phyloP scores from a whole-genome alignment of 1,140 invertebrate species.

The Ericerus pela region DNA sequence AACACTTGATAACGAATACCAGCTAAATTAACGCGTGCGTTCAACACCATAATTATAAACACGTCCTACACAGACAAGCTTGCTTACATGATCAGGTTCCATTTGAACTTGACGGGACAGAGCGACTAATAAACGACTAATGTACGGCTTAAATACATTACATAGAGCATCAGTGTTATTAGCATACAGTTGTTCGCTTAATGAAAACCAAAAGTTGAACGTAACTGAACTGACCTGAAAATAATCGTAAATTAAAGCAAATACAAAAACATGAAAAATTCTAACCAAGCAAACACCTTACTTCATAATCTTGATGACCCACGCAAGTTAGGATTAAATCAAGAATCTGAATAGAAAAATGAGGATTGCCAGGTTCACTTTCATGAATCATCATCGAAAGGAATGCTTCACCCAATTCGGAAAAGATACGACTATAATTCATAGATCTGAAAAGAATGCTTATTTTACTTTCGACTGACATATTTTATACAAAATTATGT shows the following conservation, averaged over 20 bases:
- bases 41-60: too few relatives aligned
- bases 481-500: constrained; percentile 35
- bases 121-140: constrained; percentile 72
- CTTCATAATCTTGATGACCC: constrained; percentile 93
- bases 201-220: constrained; percentile 90
- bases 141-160: constrained; percentile 69
- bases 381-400: constrained; percentile 61
- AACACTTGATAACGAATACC: too few relatives aligned
- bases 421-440: constrained; percentile 90
- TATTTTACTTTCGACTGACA: constrained; percentile 10
- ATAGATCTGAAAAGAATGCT: constrained; percentile 44
- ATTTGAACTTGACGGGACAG: constrained; percentile 77
- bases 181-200: constrained; percentile 88
- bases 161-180: constrained; percentile 65
- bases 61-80: too few relatives aligned
- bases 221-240: constrained; percentile 85
- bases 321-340: constrained; percentile 83
- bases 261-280: neutral
- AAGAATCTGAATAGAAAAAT: constrained; percentile 72
- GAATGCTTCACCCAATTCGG: constrained; percentile 82
- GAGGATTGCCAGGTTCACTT: constrained; percentile 34
- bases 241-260: constrained; percentile 1
- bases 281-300: constrained; percentile 28
- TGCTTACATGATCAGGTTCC: constrained; percentile 71
- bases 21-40: too few relatives aligned